Evolutionary conservation across 2,888 invertebrate species (phyloP).

Genomic region (Neelides folsomi): DNA sequence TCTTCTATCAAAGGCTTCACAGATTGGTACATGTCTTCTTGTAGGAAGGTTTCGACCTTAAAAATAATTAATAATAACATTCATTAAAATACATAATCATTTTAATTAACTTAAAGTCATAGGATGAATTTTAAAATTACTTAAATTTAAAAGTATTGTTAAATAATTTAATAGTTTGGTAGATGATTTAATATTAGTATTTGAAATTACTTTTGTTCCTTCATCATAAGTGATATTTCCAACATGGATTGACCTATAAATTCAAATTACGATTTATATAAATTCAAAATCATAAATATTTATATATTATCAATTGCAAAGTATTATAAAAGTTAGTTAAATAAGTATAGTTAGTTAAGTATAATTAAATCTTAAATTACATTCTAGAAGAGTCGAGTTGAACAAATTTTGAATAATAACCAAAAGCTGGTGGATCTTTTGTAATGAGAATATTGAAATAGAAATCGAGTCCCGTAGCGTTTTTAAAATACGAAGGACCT

Average conservation of each 20-base stretch:
- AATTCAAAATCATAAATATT: too few species aligned
- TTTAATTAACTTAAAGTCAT: too few species aligned
- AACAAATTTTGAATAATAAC: slow-evolving; percentile 48
- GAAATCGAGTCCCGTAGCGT: slow-evolving; percentile 60
- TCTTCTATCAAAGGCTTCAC: slow-evolving; percentile 52
- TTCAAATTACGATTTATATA: slow-evolving; percentile 35
- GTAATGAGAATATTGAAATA: slow-evolving; percentile 61
- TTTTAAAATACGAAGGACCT: slow-evolving; percentile 50
- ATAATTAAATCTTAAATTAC: slow-evolving; percentile 49
- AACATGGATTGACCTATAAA: slow-evolving; percentile 67
- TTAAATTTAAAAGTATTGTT: too few species aligned
- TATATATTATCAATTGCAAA: too few species aligned
- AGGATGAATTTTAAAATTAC: too few species aligned
- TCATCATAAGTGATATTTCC: slow-evolving; percentile 61
- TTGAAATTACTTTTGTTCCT: slow-evolving; percentile 8
- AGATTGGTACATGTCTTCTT: slow-evolving; percentile 65
- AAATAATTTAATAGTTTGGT: slow-evolving; percentile 8
- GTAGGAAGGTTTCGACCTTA: slow-evolving; percentile 56
- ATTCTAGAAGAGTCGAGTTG: slow-evolving; percentile 51
- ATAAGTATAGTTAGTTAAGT: too few species aligned
- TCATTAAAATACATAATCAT: too few species aligned
- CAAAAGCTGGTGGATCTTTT: slow-evolving; percentile 42
- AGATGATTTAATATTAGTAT: slow-evolving; percentile 6
- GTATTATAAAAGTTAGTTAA: too few species aligned
- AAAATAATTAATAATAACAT: too few species aligned